A percentile compares a stretch with the other conserved stretches of the same genome.
These are phyloP conservation scores for Pseudomyrmex pallidus DNA, from an alignment of 1,140 invertebrate genomes.

Conservation along the genomic window DNA sequence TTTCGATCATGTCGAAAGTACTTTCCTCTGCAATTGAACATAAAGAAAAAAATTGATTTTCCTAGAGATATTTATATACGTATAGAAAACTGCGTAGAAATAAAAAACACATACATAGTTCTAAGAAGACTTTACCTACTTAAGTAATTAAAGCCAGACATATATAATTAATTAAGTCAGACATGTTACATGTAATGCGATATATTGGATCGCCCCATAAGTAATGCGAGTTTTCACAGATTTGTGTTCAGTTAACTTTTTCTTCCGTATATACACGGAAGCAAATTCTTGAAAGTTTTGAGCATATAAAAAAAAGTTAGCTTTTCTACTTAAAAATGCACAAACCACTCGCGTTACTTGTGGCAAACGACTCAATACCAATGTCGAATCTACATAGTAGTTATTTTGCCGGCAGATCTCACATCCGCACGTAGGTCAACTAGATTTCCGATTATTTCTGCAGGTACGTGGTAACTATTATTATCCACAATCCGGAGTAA, in stretches of 20 bases:
- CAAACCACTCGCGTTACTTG: conserved; percentile 37
- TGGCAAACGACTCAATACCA: conserved; percentile 49
- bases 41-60: background rate
- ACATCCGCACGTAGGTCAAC: conserved; percentile 60
- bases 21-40: background rate
- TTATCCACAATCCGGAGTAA: conserved; percentile 57
- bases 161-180: conserved; percentile 47
- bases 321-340: background rate
- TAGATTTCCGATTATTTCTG: conserved; percentile 61
- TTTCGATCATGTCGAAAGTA: background rate
- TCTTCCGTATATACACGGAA: background rate
- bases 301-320: background rate
- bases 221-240: conserved; percentile 27
- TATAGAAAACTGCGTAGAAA: background rate
- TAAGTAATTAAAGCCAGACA: conserved; percentile 14
- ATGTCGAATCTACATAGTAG: conserved; percentile 58
- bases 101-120: conserved; percentile 20
- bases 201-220: conserved; percentile 48
- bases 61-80: background rate
- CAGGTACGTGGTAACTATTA: conserved; percentile 60
- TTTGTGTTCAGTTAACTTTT: background rate
- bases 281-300: background rate
- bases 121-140: conserved; percentile 5
- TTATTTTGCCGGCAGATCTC: conserved; percentile 62
- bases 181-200: conserved; percentile 55